Conservation (phyloP, 2,113 vertebrate genomes). For the Pseudorectes ferrugineus region DNA sequence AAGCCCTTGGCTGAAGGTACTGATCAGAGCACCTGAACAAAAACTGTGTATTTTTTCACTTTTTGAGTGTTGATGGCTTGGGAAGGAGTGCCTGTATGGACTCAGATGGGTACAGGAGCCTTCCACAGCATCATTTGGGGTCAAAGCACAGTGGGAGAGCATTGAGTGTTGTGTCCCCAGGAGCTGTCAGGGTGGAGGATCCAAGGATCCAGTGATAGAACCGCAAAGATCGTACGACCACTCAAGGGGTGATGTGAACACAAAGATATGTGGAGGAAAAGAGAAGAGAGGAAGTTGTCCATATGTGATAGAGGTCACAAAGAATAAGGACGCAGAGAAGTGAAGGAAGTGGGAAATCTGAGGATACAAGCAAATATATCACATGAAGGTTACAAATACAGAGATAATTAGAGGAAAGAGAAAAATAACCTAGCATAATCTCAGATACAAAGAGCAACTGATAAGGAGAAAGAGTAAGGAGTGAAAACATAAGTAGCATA, state of each 20-base stretch:
- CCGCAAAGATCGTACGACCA: accelerated
- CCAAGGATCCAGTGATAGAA: background rate
- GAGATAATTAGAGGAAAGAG: background rate
- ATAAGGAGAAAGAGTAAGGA: background rate
- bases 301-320: background rate
- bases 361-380: background rate
- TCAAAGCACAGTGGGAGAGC: background rate
- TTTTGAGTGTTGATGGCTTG: background rate
- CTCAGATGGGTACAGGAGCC: background rate
- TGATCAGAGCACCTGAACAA: background rate
- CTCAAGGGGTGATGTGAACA: background rate
- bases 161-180: background rate
- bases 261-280: background rate
- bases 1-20: background rate
- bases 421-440: background rate
- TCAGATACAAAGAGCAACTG: background rate
- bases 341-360: background rate
- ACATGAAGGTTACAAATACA: background rate
- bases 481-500: background rate
- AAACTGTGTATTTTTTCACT: background rate
- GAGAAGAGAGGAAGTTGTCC: background rate
- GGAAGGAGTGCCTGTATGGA: background rate
- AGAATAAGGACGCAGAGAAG: background rate
- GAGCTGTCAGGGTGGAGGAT: background rate
- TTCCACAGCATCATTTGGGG: background rate